Conservation (phyloP, 2,888 invertebrate genomes). For the Scaptomyza tumidula region DNA sequence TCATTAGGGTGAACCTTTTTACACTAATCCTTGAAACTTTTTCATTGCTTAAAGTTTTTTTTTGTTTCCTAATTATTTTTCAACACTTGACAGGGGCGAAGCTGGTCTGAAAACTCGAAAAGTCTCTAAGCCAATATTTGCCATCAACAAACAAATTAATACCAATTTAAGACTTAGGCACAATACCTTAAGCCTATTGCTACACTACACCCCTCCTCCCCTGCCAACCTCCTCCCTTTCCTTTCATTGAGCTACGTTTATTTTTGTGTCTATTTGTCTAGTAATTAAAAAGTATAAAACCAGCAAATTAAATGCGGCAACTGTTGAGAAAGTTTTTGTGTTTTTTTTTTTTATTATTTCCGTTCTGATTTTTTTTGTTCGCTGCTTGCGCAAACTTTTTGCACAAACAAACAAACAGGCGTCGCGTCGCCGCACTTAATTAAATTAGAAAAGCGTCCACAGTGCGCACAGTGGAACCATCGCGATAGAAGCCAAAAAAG, state of each 20-base stretch:
- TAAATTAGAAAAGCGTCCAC: slow-evolving; percentile 68
- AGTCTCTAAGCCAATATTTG: slow-evolving; percentile 46
- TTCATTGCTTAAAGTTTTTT: slow-evolving; percentile 19
- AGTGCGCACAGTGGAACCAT: slow-evolving; percentile 59
- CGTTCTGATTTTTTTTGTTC: slow-evolving; percentile 7
- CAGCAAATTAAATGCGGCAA: slow-evolving; percentile 77
- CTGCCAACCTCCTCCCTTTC: background rate
- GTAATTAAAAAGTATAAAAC: slow-evolving; percentile 79
- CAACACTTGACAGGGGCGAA: slow-evolving; percentile 6
- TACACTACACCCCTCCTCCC: background rate
- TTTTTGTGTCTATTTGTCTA: slow-evolving; percentile 69
- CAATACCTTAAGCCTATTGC: slow-evolving; percentile 18
- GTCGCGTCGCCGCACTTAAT: slow-evolving; percentile 76
- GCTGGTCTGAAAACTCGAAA: background rate
- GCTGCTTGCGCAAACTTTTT: slow-evolving; percentile 53
- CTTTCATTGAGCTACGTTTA: slow-evolving; percentile 36
- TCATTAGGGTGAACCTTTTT: background rate
- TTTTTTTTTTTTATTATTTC: slow-evolving; percentile 21
- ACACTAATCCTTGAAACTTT: slow-evolving; percentile 19
- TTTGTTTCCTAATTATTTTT: slow-evolving; percentile 16
- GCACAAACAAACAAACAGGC: slow-evolving; percentile 67
- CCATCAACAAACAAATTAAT: slow-evolving; percentile 61
- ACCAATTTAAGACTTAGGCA: slow-evolving; percentile 40
- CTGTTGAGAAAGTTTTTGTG: slow-evolving; percentile 63
- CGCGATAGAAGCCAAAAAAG: slow-evolving; percentile 42